Evolutionary conservation across 2,888 invertebrate species (phyloP), one percentile per base, ranked within the genome.

Genomic region (Pseudococcus longispinus): DNA sequence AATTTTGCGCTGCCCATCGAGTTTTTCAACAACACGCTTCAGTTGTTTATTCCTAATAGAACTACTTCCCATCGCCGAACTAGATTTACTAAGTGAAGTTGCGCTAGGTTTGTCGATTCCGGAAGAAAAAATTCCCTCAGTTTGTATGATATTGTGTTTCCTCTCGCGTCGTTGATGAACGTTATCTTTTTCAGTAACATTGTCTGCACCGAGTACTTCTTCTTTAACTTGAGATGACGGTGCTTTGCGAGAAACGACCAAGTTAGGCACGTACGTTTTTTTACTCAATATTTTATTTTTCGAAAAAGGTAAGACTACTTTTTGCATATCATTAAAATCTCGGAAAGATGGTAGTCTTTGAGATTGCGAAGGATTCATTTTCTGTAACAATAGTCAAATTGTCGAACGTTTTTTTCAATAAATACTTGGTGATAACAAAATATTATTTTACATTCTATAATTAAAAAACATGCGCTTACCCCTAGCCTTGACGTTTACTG

Each of bases 211-310:
- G n/a, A 15, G 32, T 77, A 20, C 86, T 77, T 86, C 86, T 44
- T 20, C 32, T 37, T 80, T 86, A 6, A 80, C 60, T 80, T 86
- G 74, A 5, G 80, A 32, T 80, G 86, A 77, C 13, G 42, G 11
- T 70, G 65, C 26, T 26, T 85, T 85, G 11, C 86, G 86, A n/a
- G 86, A 86, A n/a, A 80, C 77, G 9, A 18, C 44, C 32, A 86
- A 55, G 20, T 86, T 86, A 13, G 86, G 86, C 8, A 86, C 86
- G 32, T 86, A 86, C 0, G 46, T 86, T 46, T 86, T 86, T 29
- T 77, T 86, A 55, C 29, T 46, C 20, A 85, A 42, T 65, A 74
- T 42, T n/a, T 84, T 84, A 26, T 5, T 51, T 80, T 80, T 80
- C 6, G 77, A 42, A 42, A 80, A 80, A 1, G 77, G 42, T 9